Percentiles rank a stretch among this genome's conserved stretches.
Conservation (phyloP, 2,888 invertebrate species). For the Anoplius nigerrimus region DNA sequence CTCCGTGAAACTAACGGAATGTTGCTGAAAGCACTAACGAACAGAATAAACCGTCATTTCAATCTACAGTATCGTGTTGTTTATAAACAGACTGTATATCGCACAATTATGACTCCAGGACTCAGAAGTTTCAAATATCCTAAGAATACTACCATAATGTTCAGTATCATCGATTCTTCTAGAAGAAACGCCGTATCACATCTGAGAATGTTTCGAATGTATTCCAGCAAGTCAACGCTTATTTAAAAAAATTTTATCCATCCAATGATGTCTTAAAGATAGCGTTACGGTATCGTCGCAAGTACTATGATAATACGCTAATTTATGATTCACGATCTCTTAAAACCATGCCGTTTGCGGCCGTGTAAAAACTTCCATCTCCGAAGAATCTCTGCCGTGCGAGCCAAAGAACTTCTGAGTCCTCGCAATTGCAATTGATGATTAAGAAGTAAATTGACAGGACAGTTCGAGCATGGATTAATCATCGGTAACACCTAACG, state of each 20-base stretch:
- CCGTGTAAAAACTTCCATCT: too few relatives aligned
- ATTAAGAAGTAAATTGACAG: slow-evolving; percentile 39
- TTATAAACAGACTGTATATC: slow-evolving; percentile 55
- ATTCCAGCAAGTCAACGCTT: neutral
- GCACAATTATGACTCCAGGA: slow-evolving; percentile 46
- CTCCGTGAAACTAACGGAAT: too few relatives aligned
- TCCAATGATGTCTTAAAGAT: neutral
- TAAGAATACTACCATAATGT: slow-evolving; percentile 23
- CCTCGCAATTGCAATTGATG: slow-evolving; percentile 38
- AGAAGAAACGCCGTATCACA: neutral
- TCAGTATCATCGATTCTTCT: slow-evolving; percentile 10
- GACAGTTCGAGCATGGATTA: slow-evolving; percentile 62
- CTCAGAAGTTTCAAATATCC: slow-evolving; percentile 44
- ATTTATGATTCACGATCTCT: too few relatives aligned
- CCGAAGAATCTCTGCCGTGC: too few relatives aligned
- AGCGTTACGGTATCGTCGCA: too few relatives aligned
- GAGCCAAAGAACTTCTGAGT: slow-evolving; percentile 41
- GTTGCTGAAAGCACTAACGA: too few relatives aligned
- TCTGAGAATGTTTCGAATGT: too few relatives aligned
- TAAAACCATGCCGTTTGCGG: too few relatives aligned
- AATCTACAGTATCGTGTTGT: slow-evolving; percentile 40
- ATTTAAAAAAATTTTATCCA: neutral
- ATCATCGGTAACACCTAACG: slow-evolving; percentile 48
- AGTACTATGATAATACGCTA: too few relatives aligned
- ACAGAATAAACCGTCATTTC: too few relatives aligned